phyloP scores from a whole-genome alignment of 2,113 vertebrate species.

The Rhinolophus ferrumequinum region DNA sequence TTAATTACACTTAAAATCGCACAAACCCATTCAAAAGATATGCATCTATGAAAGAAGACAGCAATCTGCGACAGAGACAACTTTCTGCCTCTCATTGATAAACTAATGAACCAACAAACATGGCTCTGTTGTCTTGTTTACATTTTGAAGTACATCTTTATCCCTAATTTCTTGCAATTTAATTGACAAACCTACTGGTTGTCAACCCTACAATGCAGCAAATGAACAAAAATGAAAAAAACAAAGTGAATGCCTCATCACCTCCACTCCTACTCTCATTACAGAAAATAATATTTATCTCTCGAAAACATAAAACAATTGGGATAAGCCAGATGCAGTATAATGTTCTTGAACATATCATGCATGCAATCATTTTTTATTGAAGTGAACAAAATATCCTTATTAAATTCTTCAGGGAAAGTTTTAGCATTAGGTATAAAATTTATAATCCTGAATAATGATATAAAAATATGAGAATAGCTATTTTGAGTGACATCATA shows the following conservation, averaged over 20 bases:
- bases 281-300: neutral
- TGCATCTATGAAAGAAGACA: neutral
- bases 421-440: neutral
- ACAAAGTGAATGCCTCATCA: neutral
- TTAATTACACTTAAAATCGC: conserved; percentile 56
- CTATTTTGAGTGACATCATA: neutral
- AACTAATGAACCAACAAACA: neutral
- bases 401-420: neutral
- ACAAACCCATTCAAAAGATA: conserved; percentile 49
- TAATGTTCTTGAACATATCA: neutral
- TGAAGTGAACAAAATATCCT: neutral
- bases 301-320: neutral
- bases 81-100: neutral
- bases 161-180: neutral
- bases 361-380: accelerated
- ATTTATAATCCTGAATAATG: neutral
- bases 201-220: neutral
- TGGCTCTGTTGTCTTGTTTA: neutral
- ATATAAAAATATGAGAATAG: neutral
- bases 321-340: neutral
- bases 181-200: neutral
- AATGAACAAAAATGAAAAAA: neutral
- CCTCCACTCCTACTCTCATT: neutral
- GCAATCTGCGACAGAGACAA: neutral
- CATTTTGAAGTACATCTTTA: neutral